Percentiles rank a stretch among this genome's conserved stretches.
These are phyloP conservation scores for Geococcyx californianus DNA, from an alignment of 2,113 vertebrate genomes.

Conservation along the genomic window DNA sequence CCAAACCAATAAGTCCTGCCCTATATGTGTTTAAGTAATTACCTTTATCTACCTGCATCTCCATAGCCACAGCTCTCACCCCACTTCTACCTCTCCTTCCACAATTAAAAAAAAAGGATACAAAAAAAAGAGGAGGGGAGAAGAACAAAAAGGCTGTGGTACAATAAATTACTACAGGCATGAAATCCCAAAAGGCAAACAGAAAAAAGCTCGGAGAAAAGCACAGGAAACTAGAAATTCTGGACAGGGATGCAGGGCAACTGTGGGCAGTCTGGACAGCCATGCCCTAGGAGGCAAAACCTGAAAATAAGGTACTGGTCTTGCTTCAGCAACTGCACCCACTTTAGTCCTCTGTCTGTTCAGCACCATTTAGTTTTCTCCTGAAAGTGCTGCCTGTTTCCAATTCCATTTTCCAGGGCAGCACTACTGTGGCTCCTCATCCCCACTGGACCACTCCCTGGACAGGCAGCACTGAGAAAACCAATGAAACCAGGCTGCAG, in stretches of 20 bases:
- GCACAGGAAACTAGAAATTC: not conserved
- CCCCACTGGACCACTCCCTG: accelerated
- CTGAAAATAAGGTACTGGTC: not conserved
- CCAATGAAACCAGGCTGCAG: accelerated
- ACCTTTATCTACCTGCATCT: slow-evolving; percentile 73
- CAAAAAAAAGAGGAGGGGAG: accelerated
- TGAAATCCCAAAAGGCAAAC: slow-evolving; percentile 25
- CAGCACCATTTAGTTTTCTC: not conserved
- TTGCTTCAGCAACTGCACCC: not conserved
- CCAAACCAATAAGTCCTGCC: slow-evolving; percentile 73
- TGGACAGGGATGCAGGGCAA: not conserved
- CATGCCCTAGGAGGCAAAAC: not conserved
- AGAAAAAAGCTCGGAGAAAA: not conserved
- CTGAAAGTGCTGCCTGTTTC: not conserved
- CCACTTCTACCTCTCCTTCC: not conserved
- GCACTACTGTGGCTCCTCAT: not conserved
- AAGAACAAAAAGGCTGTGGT: not conserved
- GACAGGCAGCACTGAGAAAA: not conserved
- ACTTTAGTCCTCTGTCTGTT: not conserved
- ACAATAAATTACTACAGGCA: slow-evolving; percentile 31
- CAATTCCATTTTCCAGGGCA: not conserved
- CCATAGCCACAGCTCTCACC: slow-evolving; percentile 13
- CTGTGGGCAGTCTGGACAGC: not conserved
- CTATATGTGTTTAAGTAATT: slow-evolving; percentile 76
- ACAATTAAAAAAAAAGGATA: accelerated